Evolutionary conservation across 92 coral and sea anemone species (phyloP).

Genomic region (Siderastrea siderea): DNA sequence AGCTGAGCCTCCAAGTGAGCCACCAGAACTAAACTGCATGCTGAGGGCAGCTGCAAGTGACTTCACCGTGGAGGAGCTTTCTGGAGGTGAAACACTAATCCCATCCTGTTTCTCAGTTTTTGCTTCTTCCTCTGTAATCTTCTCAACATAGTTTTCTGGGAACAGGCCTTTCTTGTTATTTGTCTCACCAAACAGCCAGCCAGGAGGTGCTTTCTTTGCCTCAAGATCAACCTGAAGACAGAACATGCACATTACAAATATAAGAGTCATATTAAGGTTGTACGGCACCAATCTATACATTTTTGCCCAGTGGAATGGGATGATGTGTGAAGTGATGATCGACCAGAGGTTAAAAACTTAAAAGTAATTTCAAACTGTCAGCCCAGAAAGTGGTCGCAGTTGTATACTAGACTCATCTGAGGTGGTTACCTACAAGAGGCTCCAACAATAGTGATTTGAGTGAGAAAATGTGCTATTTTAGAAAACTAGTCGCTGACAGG

Average conservation of each 20-base stretch:
- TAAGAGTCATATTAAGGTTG: too few species aligned
- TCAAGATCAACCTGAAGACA: constrained; percentile 79
- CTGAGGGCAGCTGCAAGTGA: constrained; percentile 82
- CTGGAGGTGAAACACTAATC: constrained; percentile 46
- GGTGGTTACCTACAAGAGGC: too few species aligned
- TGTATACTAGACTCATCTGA: too few species aligned
- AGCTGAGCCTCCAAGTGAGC: constrained; percentile 45
- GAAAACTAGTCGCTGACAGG: too few species aligned
- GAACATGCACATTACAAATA: background rate
- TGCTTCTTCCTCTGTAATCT: constrained; percentile 82
- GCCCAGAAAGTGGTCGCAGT: too few species aligned
- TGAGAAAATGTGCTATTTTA: too few species aligned
- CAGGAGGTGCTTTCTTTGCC: constrained; percentile 87
- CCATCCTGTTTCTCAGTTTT: constrained; percentile 42
- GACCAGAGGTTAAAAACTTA: too few species aligned
- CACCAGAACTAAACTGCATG: constrained; percentile 73
- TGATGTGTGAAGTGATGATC: too few species aligned
- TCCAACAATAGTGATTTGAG: too few species aligned
- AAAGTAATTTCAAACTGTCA: too few species aligned
- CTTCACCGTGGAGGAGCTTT: constrained; percentile 68
- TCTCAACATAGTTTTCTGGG: constrained; percentile 96
- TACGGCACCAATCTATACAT: too few species aligned
- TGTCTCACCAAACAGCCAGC: constrained; percentile 93
- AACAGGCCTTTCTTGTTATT: constrained; percentile 86
- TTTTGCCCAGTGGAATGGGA: too few species aligned